phyloP scores from a whole-genome alignment of 2,888 invertebrate species.

The Drosophila dives region DNA sequence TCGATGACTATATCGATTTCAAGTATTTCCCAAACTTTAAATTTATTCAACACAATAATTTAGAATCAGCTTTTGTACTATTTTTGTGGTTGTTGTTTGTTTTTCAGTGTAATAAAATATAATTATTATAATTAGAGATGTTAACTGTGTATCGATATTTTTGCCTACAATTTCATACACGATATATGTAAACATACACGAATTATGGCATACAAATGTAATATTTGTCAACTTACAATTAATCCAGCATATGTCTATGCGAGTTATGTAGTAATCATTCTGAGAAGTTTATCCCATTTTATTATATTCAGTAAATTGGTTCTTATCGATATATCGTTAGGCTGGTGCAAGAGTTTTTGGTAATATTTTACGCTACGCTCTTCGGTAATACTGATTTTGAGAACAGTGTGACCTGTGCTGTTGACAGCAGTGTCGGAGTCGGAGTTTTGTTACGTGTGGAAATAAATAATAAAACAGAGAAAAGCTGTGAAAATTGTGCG shows the following conservation, averaged over 20 bases:
- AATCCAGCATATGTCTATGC: no score
- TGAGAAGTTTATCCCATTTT: not conserved
- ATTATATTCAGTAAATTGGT: not conserved
- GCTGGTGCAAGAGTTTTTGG: not conserved
- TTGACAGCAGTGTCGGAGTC: conserved; percentile 57
- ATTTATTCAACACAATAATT: not conserved
- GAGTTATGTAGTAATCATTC: not conserved
- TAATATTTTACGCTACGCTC: not conserved
- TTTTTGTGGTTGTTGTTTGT: conserved; percentile 14
- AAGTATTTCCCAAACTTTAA: not conserved
- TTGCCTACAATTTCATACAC: not conserved
- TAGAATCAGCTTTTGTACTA: not conserved
- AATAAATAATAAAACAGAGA: conserved; percentile 29
- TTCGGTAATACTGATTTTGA: conserved; percentile 39
- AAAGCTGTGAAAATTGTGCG: conserved; percentile 64
- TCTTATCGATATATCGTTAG: conserved; percentile 14
- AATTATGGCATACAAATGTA: not conserved
- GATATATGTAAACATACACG: not conserved
- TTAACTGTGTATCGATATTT: conserved; percentile 1
- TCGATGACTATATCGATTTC: not conserved
- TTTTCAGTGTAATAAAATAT: conserved; percentile 24
- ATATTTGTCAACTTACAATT: not conserved
- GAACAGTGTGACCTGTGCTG: conserved; percentile 58
- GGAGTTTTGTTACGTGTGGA: conserved; percentile 69
- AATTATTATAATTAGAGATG: conserved; percentile 33